Evolutionary conservation across 2,888 invertebrate species (phyloP).

Genomic region (Seira musarum): DNA sequence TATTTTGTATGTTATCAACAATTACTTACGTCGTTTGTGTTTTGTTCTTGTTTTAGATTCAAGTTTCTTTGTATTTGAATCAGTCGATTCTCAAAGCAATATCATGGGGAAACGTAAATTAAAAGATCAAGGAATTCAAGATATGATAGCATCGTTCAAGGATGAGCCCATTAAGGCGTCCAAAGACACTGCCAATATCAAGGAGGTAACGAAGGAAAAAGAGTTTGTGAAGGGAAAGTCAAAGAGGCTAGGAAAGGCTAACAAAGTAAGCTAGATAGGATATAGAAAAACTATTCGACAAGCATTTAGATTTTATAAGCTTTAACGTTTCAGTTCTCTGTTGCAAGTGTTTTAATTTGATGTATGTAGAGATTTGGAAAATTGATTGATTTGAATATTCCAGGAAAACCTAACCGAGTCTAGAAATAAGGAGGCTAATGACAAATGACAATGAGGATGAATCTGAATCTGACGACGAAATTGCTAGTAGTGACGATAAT

Average conservation of each 20-base stretch:
- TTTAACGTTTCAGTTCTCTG: no score
- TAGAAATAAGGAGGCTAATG: constrained; percentile 17
- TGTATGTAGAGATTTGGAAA: no score
- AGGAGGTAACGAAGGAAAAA: constrained; percentile 8
- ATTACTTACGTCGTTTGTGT: no score
- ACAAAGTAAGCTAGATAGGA: no score
- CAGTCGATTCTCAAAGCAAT: not conserved
- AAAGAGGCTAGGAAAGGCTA: no score
- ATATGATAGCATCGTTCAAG: not conserved
- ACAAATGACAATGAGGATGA: constrained; percentile 64
- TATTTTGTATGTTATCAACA: no score
- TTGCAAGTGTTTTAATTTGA: no score
- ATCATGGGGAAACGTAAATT: constrained; percentile 41
- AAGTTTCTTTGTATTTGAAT: not conserved
- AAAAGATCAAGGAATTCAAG: not conserved
- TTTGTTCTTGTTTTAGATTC: not conserved
- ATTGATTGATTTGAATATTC: constrained; percentile 69
- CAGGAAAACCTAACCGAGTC: constrained; percentile 72
- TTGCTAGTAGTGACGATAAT: constrained; percentile 70
- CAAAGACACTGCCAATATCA: not conserved
- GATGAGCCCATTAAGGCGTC: not conserved
- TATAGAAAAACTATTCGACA: not conserved
- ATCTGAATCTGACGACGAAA: constrained; percentile 70
- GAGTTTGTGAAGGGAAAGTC: not conserved
- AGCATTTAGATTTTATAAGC: no score